These are phyloP conservation scores for Entelurus aequoreus DNA, from an alignment of 2,113 vertebrate genomes.

Conservation along the genomic window DNA sequence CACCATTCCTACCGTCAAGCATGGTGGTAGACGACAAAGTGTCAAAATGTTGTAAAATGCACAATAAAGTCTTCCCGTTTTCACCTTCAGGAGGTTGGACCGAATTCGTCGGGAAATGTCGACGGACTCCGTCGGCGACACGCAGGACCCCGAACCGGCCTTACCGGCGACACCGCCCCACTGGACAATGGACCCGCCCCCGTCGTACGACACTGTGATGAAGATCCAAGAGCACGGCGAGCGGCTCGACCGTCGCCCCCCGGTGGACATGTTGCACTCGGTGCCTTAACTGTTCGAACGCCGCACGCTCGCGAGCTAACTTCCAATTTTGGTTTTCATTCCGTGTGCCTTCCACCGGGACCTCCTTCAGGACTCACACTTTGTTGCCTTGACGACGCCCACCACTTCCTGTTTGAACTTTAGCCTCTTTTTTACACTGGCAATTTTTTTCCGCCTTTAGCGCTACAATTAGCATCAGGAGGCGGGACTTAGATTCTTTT, in stretches of 20 bases:
- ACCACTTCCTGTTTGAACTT: conserved; percentile 17
- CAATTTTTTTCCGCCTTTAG: conserved; percentile 1
- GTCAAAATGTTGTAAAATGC: background rate
- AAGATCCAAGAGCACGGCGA: conserved; percentile 60
- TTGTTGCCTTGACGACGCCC: background rate
- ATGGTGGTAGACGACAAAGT: too few relatives aligned
- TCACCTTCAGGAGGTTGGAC: conserved; percentile 67
- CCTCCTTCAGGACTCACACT: conserved; percentile 4
- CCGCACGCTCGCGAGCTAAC: conserved; percentile 6
- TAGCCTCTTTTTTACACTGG: conserved; percentile 38
- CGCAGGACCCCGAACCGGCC: conserved; percentile 40
- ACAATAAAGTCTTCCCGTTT: background rate
- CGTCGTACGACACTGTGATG: conserved; percentile 77
- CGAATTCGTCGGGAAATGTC: conserved; percentile 73
- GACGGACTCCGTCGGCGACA: conserved; percentile 44
- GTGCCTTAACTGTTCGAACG: background rate
- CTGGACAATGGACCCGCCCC: conserved; percentile 75
- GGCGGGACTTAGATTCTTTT: too few relatives aligned
- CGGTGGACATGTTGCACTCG: background rate
- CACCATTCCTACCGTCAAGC: too few relatives aligned
- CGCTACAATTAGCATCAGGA: too few relatives aligned
- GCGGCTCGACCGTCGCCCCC: conserved; percentile 38
- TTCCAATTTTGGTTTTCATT: background rate
- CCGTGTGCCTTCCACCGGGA: conserved; percentile 1
- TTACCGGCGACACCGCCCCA: conserved; percentile 64